A percentile compares a stretch with the other conserved stretches of the same genome.
Conservation (phyloP, 2,797 vertebrate species). For the Rhinophrynus dorsalis region DNA sequence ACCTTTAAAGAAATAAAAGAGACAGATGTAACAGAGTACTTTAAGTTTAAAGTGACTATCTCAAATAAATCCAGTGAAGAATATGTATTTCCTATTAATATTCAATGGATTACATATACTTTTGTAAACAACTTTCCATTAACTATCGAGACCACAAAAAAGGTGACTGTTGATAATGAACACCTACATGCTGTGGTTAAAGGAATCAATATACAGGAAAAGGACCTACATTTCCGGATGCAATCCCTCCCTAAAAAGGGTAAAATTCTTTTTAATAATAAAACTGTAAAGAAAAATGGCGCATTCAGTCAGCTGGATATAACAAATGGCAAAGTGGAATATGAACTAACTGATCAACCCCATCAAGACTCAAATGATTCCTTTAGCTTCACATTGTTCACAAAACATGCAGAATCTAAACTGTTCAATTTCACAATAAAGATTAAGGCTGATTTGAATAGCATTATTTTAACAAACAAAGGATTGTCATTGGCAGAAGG, state of each 20-base stretch:
- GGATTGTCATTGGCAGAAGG: slow-evolving; percentile 84
- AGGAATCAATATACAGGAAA: slow-evolving; percentile 67
- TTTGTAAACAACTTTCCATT: slow-evolving; percentile 74
- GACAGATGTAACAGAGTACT: slow-evolving; percentile 72
- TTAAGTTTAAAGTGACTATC: slow-evolving; percentile 82
- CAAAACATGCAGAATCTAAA: slow-evolving; percentile 77
- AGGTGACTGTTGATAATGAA: slow-evolving; percentile 70
- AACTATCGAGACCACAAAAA: slow-evolving; percentile 75
- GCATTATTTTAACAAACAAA: slow-evolving; percentile 76
- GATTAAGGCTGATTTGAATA: slow-evolving; percentile 78
- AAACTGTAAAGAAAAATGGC: slow-evolving; percentile 71
- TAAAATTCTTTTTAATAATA: slow-evolving; percentile 71
- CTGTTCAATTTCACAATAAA: slow-evolving; percentile 76
- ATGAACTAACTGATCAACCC: slow-evolving; percentile 72
- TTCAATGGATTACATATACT: slow-evolving; percentile 80
- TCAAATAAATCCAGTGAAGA: slow-evolving; percentile 73
- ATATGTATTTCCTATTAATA: slow-evolving; percentile 72
- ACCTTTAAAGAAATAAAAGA: slow-evolving; percentile 77
- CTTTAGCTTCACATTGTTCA: slow-evolving; percentile 82
- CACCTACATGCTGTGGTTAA: slow-evolving; percentile 70
- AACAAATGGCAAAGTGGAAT: slow-evolving; percentile 72
- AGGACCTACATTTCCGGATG: slow-evolving; percentile 77
- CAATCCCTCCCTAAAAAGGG: slow-evolving; percentile 80
- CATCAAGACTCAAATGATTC: slow-evolving; percentile 72
- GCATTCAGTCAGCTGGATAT: slow-evolving; percentile 83